Evolutionary conservation across 2,888 invertebrate species (phyloP).

Genomic region (Pelosia muscerda): DNA sequence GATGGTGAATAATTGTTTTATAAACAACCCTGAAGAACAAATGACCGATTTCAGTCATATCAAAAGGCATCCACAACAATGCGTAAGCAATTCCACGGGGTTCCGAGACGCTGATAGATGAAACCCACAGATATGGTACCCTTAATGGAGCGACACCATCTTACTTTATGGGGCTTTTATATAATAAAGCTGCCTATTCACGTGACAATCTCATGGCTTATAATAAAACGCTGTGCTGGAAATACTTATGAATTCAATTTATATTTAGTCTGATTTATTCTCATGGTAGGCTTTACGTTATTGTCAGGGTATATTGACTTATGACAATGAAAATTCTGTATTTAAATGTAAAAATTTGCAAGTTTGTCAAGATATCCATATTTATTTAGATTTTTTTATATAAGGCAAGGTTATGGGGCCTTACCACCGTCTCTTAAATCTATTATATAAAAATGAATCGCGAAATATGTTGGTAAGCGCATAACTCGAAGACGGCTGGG

Average conservation of each 20-base stretch:
- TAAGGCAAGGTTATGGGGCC: too few relatives aligned
- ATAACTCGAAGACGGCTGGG: too few relatives aligned
- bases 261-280: neutral
- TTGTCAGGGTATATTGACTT: neutral
- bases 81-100: constrained; percentile 22
- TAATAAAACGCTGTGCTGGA: neutral
- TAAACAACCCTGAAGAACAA: too few relatives aligned
- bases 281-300: neutral
- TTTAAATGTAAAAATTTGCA: too few relatives aligned
- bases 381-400: too few relatives aligned
- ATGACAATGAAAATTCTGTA: neutral
- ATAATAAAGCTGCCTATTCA: constrained; percentile 25
- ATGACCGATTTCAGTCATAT: constrained; percentile 21
- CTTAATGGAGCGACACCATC: constrained; percentile 29
- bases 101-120: constrained; percentile 26
- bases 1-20: too few relatives aligned
- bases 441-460: too few relatives aligned
- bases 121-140: constrained; percentile 31
- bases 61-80: constrained; percentile 23
- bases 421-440: too few relatives aligned
- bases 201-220: neutral
- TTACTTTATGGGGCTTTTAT: constrained; percentile 33
- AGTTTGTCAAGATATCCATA: too few relatives aligned
- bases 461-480: too few relatives aligned
- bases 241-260: constrained; percentile 6